Evolutionary conservation across 2,113 vertebrate species (phyloP), one percentile per base, ranked within the genome.

Genomic region (Apaloderma vittatum): DNA sequence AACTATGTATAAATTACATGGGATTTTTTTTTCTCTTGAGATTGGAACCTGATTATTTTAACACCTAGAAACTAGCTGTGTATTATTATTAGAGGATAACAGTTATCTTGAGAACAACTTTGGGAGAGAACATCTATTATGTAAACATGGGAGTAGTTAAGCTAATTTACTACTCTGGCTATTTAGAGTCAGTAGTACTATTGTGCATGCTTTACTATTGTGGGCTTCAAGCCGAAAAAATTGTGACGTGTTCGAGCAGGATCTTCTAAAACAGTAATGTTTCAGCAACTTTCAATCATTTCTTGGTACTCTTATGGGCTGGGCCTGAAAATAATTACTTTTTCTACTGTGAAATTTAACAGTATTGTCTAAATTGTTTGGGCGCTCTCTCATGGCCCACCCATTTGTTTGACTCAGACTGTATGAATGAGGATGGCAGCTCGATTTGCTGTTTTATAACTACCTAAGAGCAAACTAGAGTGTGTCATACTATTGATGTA

Each of bases 401-500:
- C 19, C 36, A 61, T 3, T 96, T 92, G 63, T 90, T 82, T 71
- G 81, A 80, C 92, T 95, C 61, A 86, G 55, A n/a, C 55, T 57
- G 4, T 58, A 20, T 85, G 96, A 96, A 66, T 86, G 66, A 18
- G 22, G 57, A 86, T 89, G 75, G 27, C 23, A 63, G 6, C 91
- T 97, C 97, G 79, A 30, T 95, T 96, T 95, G 49, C 66, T 85
- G 8, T 86, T 82, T 97, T 71, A 66, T 93, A 96, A 80, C 87
- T 83, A 58, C 89, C 77, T 49, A 84, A 84, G 59, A 95, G 63
- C 63, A 81, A 84, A 81, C 75, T 51, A 45, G 34, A 58, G 34
- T 52, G 40, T 11, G 3, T 79, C 36, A 6, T 48, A 8, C 55
- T 75, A 0, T 55, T 73, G 61, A 78, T 70, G 58, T 95, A 73